phyloP scores from a whole-genome alignment of 2,888 invertebrate genomes.

The Camptogramma bilineatum region DNA sequence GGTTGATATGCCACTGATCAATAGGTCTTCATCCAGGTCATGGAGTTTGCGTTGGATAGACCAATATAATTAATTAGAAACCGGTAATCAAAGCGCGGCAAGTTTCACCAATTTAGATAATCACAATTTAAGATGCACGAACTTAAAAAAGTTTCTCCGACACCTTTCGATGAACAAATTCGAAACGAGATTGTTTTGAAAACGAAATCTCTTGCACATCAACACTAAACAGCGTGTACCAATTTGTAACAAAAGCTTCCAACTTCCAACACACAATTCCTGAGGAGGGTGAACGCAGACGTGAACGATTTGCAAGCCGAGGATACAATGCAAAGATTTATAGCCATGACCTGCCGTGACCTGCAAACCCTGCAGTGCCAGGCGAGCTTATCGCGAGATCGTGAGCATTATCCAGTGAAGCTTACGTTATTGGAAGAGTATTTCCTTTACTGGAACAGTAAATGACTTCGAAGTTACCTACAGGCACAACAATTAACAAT shows the following conservation, averaged over 20 bases:
- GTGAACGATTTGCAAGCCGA: conserved; percentile 20
- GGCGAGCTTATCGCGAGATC: conserved; percentile 38
- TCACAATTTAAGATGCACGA: conserved; percentile 16
- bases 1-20: conserved; percentile 54
- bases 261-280: neutral
- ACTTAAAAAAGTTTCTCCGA: neutral
- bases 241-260: conserved; percentile 8
- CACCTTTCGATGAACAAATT: neutral
- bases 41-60: conserved; percentile 15
- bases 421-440: neutral
- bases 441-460: conserved; percentile 17
- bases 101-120: conserved; percentile 7
- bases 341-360: conserved; percentile 36
- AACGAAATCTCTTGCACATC: neutral
- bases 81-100: conserved; percentile 9
- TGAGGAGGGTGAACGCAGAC: conserved; percentile 15
- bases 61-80: conserved; percentile 18
- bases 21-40: conserved; percentile 46
- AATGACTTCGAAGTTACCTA: neutral
- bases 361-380: conserved; percentile 32
- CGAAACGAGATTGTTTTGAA: neutral
- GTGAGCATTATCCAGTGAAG: conserved; percentile 24
- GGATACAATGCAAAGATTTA: conserved; percentile 38
- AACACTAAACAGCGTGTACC: neutral
- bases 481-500: neutral